Conservation (phyloP, 2,113 vertebrate genomes). For the Pituophis catenifer region DNA sequence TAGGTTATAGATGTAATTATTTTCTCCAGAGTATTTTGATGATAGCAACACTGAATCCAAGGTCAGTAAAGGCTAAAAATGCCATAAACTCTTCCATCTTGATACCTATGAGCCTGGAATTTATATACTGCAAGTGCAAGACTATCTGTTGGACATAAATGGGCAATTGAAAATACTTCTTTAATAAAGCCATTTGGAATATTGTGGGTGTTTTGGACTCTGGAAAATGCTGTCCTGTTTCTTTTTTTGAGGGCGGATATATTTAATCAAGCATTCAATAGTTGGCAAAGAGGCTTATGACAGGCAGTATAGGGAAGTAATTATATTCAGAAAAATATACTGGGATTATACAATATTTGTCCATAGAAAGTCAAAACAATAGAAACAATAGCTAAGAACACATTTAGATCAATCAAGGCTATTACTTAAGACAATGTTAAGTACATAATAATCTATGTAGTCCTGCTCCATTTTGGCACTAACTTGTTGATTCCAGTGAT, state of each 20-base stretch:
- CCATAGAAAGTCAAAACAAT: neutral
- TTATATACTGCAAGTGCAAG: neutral
- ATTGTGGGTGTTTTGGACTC: neutral
- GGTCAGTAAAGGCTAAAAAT: neutral
- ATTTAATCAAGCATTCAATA: neutral
- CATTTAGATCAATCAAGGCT: neutral
- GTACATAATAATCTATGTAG: neutral
- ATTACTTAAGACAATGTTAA: neutral
- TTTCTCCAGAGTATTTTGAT: neutral
- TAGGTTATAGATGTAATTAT: neutral
- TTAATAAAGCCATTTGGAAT: neutral
- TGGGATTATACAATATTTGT: neutral
- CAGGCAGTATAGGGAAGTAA: neutral
- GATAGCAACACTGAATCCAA: conserved; percentile 2
- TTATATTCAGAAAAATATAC: neutral
- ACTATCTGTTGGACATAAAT: neutral
- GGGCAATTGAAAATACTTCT: neutral
- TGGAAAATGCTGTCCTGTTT: neutral
- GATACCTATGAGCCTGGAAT: neutral
- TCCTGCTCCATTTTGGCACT: neutral
- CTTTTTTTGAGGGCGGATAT: neutral
- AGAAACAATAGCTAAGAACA: neutral
- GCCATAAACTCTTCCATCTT: neutral
- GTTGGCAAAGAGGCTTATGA: neutral
- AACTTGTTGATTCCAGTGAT: neutral